A percentile compares a stretch with the other conserved stretches of the same genome.
phyloP scores from a whole-genome alignment of 2,113 vertebrate species.

The Chaenogobius annularis region DNA sequence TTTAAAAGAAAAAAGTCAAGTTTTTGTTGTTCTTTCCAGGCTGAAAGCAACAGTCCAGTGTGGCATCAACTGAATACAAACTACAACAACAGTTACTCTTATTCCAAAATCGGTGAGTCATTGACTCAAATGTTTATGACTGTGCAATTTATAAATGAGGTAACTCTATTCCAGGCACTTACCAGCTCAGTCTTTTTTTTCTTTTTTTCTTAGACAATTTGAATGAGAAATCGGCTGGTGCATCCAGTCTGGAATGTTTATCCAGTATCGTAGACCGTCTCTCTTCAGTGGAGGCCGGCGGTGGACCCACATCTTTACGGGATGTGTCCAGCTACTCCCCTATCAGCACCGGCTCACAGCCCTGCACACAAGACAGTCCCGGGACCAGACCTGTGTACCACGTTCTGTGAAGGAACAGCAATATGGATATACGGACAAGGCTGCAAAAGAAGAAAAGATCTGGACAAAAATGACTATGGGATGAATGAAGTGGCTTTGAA shows the following conservation, averaged over 20 bases:
- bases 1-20: constrained; percentile 25
- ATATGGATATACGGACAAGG: constrained; percentile 6
- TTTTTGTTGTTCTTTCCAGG: constrained; percentile 72
- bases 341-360: constrained; percentile 82
- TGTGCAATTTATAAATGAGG: no score
- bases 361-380: constrained; percentile 81
- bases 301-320: constrained; percentile 68
- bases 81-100: constrained; percentile 80
- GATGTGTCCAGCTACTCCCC: constrained; percentile 76
- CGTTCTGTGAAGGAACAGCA: constrained; percentile 81
- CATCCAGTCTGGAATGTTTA: constrained; percentile 92
- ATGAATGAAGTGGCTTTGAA: constrained; percentile 16
- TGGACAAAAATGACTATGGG: not conserved
- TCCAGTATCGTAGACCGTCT: constrained; percentile 97
- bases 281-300: constrained; percentile 77
- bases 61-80: constrained; percentile 83
- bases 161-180: no score
- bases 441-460: not conserved
- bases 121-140: not conserved
- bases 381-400: constrained; percentile 87
- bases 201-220: constrained; percentile 62
- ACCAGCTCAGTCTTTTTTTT: not conserved
- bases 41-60: constrained; percentile 87
- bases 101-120: constrained; percentile 83
- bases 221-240: constrained; percentile 71